Percentiles rank a stretch among this genome's conserved stretches.
Evolutionary conservation across 2,797 vertebrate genomes (phyloP).

Genomic region (Babyrousa celebensis): DNA sequence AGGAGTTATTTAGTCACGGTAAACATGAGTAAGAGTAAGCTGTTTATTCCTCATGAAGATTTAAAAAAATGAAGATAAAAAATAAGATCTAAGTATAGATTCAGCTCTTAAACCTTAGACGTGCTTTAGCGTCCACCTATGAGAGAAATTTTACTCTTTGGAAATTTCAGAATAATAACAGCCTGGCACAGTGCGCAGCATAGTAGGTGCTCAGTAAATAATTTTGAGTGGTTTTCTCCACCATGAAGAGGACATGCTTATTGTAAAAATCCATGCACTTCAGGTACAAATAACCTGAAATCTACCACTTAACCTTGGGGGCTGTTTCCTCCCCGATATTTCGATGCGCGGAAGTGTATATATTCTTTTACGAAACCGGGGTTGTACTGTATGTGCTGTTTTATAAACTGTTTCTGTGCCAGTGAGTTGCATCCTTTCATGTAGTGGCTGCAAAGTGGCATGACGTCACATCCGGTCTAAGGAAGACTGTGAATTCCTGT

Average conservation of each 20-base stretch:
- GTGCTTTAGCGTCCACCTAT: neutral
- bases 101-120: neutral
- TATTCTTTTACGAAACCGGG: neutral
- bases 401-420: neutral
- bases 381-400: slow-evolving; percentile 26
- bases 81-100: neutral
- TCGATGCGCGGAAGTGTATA: neutral
- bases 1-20: slow-evolving; percentile 23
- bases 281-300: neutral
- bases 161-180: neutral
- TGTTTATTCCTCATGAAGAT: neutral
- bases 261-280: neutral
- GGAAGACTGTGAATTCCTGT: neutral
- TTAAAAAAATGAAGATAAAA: neutral
- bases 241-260: neutral
- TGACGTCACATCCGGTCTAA: neutral
- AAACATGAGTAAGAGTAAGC: neutral
- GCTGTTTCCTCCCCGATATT: neutral
- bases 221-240: neutral
- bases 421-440: neutral
- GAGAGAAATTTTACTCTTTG: neutral
- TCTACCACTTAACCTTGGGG: neutral
- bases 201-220: slow-evolving; percentile 12
- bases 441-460: neutral
- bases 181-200: too few species aligned